phyloP scores from a whole-genome alignment of 2,113 vertebrate species.

The Seriola rivoliana region DNA sequence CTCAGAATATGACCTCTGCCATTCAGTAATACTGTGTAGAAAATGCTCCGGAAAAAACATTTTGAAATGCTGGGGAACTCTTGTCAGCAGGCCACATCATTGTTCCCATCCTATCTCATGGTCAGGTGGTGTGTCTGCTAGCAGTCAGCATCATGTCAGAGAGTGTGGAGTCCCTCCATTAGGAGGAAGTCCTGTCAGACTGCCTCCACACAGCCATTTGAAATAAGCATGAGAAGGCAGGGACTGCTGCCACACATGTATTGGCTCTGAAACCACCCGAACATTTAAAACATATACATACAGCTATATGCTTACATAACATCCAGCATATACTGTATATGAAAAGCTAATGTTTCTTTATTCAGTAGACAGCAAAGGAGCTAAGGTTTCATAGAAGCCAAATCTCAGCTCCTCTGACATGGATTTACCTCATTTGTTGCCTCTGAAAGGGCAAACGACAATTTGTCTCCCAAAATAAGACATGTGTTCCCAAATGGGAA shows the following conservation, averaged over 20 bases:
- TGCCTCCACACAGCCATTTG: slow-evolving; percentile 20
- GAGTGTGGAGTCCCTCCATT: slow-evolving; percentile 41
- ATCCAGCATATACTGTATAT: neutral
- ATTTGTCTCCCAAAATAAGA: slow-evolving; percentile 49
- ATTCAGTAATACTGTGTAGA: neutral
- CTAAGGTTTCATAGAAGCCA: neutral
- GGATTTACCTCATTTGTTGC: slow-evolving; percentile 30
- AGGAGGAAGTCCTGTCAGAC: slow-evolving; percentile 54
- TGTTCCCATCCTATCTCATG: slow-evolving; percentile 25
- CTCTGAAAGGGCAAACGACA: slow-evolving; percentile 16
- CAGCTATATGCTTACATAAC: neutral
- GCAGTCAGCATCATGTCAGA: slow-evolving; percentile 47
- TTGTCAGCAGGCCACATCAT: slow-evolving; percentile 19
- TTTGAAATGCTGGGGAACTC: neutral
- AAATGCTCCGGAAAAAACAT: neutral
- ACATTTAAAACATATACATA: neutral
- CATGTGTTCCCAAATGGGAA: slow-evolving; percentile 25
- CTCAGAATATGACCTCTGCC: neutral
- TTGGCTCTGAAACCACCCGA: neutral
- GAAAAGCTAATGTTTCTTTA: neutral
- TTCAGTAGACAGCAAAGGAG: neutral
- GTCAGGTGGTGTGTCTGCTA: slow-evolving; percentile 38
- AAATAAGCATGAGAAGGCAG: slow-evolving; percentile 37
- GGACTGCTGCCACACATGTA: slow-evolving; percentile 19
- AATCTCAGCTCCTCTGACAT: slow-evolving; percentile 20